Conservation (phyloP, 2,888 invertebrate genomes). For the Orchestes rusci region DNA sequence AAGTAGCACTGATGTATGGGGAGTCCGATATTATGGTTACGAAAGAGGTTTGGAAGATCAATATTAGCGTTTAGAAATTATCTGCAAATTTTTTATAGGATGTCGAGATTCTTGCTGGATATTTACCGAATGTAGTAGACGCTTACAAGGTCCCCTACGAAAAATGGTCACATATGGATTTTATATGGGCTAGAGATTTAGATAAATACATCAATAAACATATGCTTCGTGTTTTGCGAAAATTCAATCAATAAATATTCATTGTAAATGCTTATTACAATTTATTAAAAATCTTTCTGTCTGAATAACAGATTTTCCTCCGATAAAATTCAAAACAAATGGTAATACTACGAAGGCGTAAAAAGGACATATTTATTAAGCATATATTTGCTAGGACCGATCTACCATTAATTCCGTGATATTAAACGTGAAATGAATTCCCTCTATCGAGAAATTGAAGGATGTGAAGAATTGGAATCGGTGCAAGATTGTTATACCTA, state of each 20-base stretch:
- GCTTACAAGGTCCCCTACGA: conserved; percentile 32
- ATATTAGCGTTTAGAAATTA: neutral
- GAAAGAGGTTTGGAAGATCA: conserved; percentile 20
- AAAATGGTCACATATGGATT: conserved; percentile 48
- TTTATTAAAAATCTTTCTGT: no score
- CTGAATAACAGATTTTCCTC: no score
- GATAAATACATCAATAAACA: conserved; percentile 41
- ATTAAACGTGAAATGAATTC: no score
- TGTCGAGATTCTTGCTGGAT: conserved; percentile 47
- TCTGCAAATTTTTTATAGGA: conserved; percentile 44
- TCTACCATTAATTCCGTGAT: no score
- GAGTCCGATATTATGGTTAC: conserved; percentile 59
- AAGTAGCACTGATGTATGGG: conserved; percentile 52
- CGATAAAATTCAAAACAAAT: no score
- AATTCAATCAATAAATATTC: conserved; percentile 6
- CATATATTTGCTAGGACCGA: no score
- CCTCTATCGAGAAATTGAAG: no score
- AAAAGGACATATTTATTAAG: no score
- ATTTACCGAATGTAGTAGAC: conserved; percentile 42
- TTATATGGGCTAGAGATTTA: conserved; percentile 45
- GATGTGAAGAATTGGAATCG: no score
- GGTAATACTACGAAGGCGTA: no score
- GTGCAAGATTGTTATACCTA: no score
- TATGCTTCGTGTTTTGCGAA: conserved; percentile 23
- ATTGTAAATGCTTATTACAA: no score